Evolutionary conservation across 2,113 vertebrate species (phyloP).

Genomic region (Sakesphorus luctuosus): DNA sequence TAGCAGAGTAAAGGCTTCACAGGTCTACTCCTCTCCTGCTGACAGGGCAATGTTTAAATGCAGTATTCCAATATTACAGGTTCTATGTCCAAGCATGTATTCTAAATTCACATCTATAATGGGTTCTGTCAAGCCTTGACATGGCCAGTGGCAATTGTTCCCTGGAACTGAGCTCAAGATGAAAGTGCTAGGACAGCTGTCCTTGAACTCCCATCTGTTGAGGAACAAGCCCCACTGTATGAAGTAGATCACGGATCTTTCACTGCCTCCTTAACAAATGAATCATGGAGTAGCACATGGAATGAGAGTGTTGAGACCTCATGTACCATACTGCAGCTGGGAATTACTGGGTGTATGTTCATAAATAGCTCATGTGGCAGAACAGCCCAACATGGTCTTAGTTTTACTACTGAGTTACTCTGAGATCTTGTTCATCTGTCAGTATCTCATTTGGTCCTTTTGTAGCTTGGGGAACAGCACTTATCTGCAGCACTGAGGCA

Average conservation of each 20-base stretch:
- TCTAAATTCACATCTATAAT: neutral
- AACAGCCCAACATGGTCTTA: neutral
- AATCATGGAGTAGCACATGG: neutral
- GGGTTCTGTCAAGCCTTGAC: neutral
- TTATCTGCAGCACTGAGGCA: neutral
- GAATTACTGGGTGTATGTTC: neutral
- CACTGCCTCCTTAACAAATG: neutral
- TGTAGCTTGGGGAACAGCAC: neutral
- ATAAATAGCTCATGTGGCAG: neutral
- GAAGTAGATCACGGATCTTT: neutral
- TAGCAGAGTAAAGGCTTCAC: neutral
- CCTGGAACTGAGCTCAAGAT: neutral
- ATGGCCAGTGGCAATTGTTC: neutral
- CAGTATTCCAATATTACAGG: neutral
- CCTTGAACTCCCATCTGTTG: neutral
- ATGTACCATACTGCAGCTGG: neutral
- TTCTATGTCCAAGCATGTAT: neutral
- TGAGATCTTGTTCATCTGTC: slow-evolving; percentile 5
- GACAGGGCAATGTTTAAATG: neutral
- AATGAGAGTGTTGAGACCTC: neutral
- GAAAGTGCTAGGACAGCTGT: neutral
- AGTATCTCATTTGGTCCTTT: slow-evolving; percentile 18
- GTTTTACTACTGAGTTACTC: neutral
- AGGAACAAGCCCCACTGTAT: neutral
- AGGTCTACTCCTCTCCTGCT: neutral